Base-by-base conservation (phyloP, 1,140 invertebrate genomes). In the Nasonia giraulti region DNA sequence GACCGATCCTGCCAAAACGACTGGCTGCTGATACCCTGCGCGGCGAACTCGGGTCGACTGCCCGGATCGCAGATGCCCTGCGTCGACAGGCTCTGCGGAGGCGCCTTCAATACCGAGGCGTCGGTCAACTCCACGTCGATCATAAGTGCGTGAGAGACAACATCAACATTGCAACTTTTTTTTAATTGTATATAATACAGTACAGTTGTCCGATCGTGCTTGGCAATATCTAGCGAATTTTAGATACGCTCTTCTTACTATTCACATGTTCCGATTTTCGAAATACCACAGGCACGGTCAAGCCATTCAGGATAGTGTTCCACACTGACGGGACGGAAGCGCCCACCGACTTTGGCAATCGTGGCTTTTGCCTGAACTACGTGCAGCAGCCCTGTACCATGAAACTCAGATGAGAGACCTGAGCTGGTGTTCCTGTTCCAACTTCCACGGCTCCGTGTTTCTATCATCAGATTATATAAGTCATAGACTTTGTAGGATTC, bases 301-400 rank as follows among this genome's bases (percentile, higher is more conserved):
- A 96, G 87, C 96, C 96, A 0, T 97, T 97, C 86, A 93, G 96
- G n/a, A 89, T 97, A 3, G 94, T 95, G 86, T 97, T 96, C 86
- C 97, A 97, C 86, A 96, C 96, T 0, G 96, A 97, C 90, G 94
- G 94, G 47, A 94, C 95, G 0, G 97, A 97, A 91, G 94, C 95
- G 0, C 96, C 96, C 0, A 94, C 94, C 4, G 96, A 97, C 87
- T 91, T 95, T 0, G 96, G 94, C 73, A 97, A 97, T 90, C 93
- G 95, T 86, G 97, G 97, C 3, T 97, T 97, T 89, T 97, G 96
- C 87, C 90, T 97, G 1, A 96, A 97, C 89, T 97, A 96, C 87
- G 94, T 97, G 4, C 97, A 97, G 91, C 96, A 97, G 89, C 96
- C 96, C 0, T 97, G 97, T 88, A 97, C 96, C 69, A 96, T 89